Base-by-base conservation (phyloP, 2,888 invertebrate genomes). In the Brachypterus glaber region DNA sequence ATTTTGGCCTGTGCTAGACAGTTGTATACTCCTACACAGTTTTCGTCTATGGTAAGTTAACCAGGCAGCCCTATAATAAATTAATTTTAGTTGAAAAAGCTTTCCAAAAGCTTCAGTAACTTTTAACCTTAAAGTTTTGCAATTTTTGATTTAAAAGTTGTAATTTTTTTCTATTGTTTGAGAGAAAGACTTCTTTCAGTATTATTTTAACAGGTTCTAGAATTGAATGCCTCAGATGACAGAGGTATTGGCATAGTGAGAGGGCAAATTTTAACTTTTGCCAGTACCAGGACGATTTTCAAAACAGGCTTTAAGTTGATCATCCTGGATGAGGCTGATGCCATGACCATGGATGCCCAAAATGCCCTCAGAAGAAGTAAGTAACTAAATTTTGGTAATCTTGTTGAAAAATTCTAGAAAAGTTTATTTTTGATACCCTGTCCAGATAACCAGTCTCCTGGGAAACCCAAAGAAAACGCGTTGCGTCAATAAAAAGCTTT, bases 271-370 rank as follows among this genome's bases (percentile, higher is more conserved):
- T 70, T 96, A 25, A 93, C 83, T 62, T 98, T 98, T 74, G 96
- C 97, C 2, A 93, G 93, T 48, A 97, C 96, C 2, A 79, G 89
- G 58, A 92, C 93, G 3, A 88, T 96, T 54, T 95, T 93, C 60
- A 90, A 84, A 66, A 82, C 84, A 32, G 89, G 91, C 0, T 93
- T 90, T 49, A 98, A 98, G 62, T 67, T 98, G 25, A 89, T 98
- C 27, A 95, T 98, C 49, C 70, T 98, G 14, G 97, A 98, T 73
- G 97, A 98, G 72, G 97, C 97, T 1, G 97, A 98, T 73, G 93
- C 96, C 0, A 98, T 98, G 97, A 99, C 97, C 1, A 87, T 88
- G 64, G 98, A 99, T 76, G 98, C 98, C 1, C 98, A 99, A 63
- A 99, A 97, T 74, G 97, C 98, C 17, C 71, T 96, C 1, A 73